phyloP scores from a whole-genome alignment of 2,797 vertebrate species.

The Steatocranus sp. region DNA sequence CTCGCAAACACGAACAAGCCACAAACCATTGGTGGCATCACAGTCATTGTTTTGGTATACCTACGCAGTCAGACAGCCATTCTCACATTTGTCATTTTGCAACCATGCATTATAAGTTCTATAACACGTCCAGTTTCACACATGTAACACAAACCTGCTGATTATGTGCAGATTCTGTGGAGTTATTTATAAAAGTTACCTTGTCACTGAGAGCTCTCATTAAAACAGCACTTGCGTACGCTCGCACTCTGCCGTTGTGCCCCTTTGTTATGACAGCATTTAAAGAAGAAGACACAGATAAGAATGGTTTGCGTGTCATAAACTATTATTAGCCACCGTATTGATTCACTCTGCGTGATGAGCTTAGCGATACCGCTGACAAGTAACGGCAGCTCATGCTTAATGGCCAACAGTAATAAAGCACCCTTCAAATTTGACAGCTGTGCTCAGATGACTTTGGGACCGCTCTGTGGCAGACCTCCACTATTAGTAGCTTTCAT shows the following conservation, averaged over 20 bases:
- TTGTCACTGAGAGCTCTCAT: background rate
- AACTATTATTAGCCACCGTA: conserved; percentile 33
- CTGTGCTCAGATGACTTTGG: background rate
- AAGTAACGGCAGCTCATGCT: background rate
- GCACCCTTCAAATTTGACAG: conserved; percentile 23
- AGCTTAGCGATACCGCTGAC: background rate
- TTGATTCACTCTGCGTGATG: background rate
- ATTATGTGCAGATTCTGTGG: background rate
- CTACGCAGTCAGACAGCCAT: background rate
- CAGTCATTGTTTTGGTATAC: background rate
- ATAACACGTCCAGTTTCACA: background rate
- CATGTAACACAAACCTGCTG: background rate
- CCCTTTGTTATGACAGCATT: conserved; percentile 5
- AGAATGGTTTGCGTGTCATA: conserved; percentile 22
- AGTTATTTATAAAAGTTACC: background rate
- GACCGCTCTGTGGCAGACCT: background rate
- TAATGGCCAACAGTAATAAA: conserved; percentile 18
- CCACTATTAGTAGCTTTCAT: conserved; percentile 2
- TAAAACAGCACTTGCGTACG: background rate
- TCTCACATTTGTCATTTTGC: background rate
- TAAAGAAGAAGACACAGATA: conserved; percentile 3
- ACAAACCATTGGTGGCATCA: background rate
- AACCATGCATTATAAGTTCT: background rate
- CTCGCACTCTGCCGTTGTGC: background rate
- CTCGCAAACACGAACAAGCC: background rate